A percentile compares a stretch with the other conserved stretches of the same genome.
These are phyloP conservation scores for Apteryx mantelli DNA, from an alignment of 2,113 vertebrate species.

Conservation along the genomic window DNA sequence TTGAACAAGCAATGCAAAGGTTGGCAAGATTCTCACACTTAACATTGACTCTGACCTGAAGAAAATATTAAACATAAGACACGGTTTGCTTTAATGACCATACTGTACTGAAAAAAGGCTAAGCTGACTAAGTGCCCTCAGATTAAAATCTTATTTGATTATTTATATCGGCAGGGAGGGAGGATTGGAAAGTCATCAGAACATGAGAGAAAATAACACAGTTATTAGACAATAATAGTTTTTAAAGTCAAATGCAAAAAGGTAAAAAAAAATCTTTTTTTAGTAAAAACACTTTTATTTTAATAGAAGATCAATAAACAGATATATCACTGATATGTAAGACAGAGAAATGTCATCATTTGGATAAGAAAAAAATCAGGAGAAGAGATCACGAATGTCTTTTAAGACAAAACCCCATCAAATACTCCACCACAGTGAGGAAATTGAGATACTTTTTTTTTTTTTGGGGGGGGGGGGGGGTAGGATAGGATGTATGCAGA, in stretches of 20 bases:
- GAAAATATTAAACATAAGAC: neutral
- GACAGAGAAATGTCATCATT: neutral
- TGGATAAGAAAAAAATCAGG: neutral
- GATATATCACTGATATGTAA: neutral
- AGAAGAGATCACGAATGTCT: neutral
- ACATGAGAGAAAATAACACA: neutral
- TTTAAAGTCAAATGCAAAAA: neutral
- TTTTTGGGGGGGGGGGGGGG: neutral
- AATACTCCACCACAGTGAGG: neutral
- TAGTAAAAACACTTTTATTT: neutral
- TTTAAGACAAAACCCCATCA: neutral
- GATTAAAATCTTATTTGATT: neutral
- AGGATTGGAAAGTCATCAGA: neutral
- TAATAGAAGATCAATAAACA: neutral
- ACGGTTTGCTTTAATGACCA: neutral
- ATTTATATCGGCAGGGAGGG: neutral
- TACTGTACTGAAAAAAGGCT: neutral
- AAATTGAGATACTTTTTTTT: neutral
- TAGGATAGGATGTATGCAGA: neutral
- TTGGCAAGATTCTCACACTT: neutral
- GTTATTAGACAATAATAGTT: neutral
- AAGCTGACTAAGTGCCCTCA: neutral
- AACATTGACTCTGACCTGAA: neutral
- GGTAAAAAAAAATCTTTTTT: neutral
- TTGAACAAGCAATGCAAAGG: neutral